phyloP scores from a whole-genome alignment of 2,888 invertebrate genomes.

The Eupeodes latifasciatus region DNA sequence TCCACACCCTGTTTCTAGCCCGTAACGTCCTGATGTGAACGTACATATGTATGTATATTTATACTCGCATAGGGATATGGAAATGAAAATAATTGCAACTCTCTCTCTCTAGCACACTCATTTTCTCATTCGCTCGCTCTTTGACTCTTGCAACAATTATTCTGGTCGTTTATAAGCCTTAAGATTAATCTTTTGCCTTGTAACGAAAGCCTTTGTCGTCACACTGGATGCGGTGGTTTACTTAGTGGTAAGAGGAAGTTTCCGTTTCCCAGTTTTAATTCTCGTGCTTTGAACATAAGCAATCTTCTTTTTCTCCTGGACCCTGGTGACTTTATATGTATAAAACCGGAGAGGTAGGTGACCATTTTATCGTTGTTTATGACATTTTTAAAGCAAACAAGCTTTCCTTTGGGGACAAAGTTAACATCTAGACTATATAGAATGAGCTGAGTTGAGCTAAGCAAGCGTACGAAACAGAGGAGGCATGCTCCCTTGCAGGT shows the following conservation, averaged over 20 bases:
- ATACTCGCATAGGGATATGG: background rate
- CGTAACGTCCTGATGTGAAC: slow-evolving; percentile 2
- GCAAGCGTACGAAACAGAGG: no score
- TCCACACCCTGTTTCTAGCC: slow-evolving; percentile 34
- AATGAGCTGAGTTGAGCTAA: background rate
- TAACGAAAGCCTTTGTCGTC: slow-evolving; percentile 75
- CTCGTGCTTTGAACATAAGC: slow-evolving; percentile 5
- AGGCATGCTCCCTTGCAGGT: slow-evolving; percentile 19
- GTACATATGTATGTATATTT: background rate
- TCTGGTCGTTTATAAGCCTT: slow-evolving; percentile 69
- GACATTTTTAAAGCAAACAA: slow-evolving; percentile 73
- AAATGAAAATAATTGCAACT: slow-evolving; percentile 58
- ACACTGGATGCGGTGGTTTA: slow-evolving; percentile 58
- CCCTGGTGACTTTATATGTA: slow-evolving; percentile 20
- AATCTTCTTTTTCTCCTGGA: slow-evolving; percentile 16
- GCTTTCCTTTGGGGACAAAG: slow-evolving; percentile 49
- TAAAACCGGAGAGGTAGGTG: slow-evolving; percentile 41
- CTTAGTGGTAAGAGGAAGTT: slow-evolving; percentile 52
- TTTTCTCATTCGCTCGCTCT: background rate
- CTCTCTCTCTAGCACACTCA: background rate
- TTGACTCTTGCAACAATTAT: slow-evolving; percentile 61
- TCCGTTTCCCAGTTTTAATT: slow-evolving; percentile 17
- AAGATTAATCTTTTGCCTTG: slow-evolving; percentile 74
- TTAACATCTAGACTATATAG: slow-evolving; percentile 22
- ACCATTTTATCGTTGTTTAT: slow-evolving; percentile 75